Evolutionary conservation across 2,888 invertebrate species (phyloP).

Genomic region (Gymnosoma rotundatum): DNA sequence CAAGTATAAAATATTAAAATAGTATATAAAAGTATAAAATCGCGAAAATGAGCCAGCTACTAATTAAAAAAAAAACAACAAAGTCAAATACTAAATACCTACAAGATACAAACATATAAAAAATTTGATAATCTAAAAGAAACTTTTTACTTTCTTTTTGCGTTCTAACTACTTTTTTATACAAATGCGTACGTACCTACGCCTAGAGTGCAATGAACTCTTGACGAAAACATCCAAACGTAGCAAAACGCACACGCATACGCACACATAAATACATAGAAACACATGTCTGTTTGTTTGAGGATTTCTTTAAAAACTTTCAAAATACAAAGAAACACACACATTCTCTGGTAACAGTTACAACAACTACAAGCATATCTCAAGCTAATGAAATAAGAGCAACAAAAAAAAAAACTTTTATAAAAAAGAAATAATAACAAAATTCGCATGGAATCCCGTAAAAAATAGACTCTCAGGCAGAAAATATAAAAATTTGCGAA

Average conservation of each 20-base stretch:
- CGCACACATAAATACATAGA: background rate
- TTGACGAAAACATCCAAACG: conserved; percentile 10
- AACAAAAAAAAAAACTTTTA: conserved; percentile 1
- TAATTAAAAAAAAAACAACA: conserved; percentile 1
- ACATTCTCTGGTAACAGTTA: conserved; percentile 11
- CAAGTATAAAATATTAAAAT: too few species aligned
- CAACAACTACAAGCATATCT: background rate
- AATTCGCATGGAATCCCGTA: conserved; percentile 49
- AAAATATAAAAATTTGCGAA: conserved; percentile 50
- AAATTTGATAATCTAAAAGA: background rate
- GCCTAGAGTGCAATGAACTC: conserved; percentile 63
- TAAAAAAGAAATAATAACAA: conserved; percentile 29
- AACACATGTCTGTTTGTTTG: background rate
- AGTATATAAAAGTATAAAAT: too few species aligned
- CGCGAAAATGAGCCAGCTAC: too few species aligned
- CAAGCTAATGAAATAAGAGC: conserved; percentile 28
- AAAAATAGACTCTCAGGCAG: conserved; percentile 27
- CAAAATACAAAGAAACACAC: background rate
- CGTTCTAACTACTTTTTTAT: conserved; percentile 30
- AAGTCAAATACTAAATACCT: background rate
- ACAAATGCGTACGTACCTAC: conserved; percentile 37
- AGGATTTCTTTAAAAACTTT: background rate
- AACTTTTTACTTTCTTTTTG: conserved; percentile 22
- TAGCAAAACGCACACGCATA: background rate
- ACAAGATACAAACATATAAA: background rate